These are phyloP conservation scores for Agelaius tricolor DNA, from an alignment of 2,113 vertebrate genomes.

Conservation along the genomic window DNA sequence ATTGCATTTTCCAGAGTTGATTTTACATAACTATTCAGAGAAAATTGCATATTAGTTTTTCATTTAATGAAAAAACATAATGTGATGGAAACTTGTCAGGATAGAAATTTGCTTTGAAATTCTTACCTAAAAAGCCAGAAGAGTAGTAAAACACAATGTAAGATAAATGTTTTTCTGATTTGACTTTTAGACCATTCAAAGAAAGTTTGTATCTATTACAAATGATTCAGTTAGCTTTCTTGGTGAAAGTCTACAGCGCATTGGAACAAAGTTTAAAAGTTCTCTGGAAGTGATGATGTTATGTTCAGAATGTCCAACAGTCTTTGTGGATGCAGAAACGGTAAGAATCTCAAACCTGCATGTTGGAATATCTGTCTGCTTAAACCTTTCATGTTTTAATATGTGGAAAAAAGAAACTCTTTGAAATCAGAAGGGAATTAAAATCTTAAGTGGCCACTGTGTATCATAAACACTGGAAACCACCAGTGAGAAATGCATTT, in stretches of 20 bases:
- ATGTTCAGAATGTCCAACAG: slow-evolving; percentile 92
- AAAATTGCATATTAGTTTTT: neutral
- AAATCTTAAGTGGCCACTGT: neutral
- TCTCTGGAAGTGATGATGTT: slow-evolving; percentile 93
- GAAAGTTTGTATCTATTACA: slow-evolving; percentile 90
- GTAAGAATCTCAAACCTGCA: slow-evolving; percentile 72
- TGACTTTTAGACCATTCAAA: slow-evolving; percentile 85
- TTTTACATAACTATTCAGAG: neutral
- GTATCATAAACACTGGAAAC: neutral
- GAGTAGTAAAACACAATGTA: neutral
- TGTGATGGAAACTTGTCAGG: neutral
- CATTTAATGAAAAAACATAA: neutral
- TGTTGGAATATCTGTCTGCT: neutral
- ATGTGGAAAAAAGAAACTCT: neutral
- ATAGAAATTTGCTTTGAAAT: neutral
- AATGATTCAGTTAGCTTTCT: slow-evolving; percentile 89
- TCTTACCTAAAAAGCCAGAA: neutral
- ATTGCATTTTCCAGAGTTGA: neutral
- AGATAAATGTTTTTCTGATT: neutral
- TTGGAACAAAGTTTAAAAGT: slow-evolving; percentile 94
- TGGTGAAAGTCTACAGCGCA: slow-evolving; percentile 87
- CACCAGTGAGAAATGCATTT: neutral
- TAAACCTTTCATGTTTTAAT: neutral
- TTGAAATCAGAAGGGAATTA: neutral
- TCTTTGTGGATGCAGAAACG: slow-evolving; percentile 97